Conservation (phyloP, 1,140 invertebrate genomes). For the Teleogryllus occipitalis region DNA sequence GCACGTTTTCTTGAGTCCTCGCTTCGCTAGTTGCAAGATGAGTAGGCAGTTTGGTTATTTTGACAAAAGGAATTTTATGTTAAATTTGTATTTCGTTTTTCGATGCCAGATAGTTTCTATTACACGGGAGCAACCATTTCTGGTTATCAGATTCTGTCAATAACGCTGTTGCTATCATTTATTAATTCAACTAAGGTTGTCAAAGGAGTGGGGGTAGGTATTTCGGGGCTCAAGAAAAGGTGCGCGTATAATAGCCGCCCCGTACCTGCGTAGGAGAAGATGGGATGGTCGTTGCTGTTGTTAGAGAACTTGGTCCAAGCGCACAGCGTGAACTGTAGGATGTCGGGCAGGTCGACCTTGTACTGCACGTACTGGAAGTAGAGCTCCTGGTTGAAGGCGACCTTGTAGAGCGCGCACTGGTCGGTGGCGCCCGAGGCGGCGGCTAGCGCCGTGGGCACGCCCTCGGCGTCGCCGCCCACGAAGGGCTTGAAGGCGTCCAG, state of each 20-base stretch:
- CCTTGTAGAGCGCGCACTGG: constrained; percentile 56
- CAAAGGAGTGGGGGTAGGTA: too few relatives aligned
- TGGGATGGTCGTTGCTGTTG: constrained; percentile 66
- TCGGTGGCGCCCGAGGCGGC: constrained; percentile 29
- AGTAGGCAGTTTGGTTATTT: too few relatives aligned
- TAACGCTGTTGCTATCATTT: too few relatives aligned
- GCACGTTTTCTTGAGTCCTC: too few relatives aligned
- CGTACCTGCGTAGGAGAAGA: constrained; percentile 74
- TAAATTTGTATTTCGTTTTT: too few relatives aligned
- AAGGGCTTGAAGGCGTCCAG: constrained; percentile 6
- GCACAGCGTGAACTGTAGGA: constrained; percentile 74
- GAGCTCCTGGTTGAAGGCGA: constrained; percentile 51
- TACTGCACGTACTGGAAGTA: constrained; percentile 57
- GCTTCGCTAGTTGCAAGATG: too few relatives aligned
- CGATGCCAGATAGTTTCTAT: too few relatives aligned
- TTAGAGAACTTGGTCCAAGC: constrained; percentile 73
- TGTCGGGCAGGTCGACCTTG: constrained; percentile 54
- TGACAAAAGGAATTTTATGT: too few relatives aligned
- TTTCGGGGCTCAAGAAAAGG: not conserved
- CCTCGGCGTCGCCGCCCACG: not conserved
- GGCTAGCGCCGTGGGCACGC: not conserved
- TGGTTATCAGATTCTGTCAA: too few relatives aligned
- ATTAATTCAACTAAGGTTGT: not conserved
- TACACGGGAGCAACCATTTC: too few relatives aligned
- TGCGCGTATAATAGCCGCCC: constrained; percentile 20